Evolutionary conservation across 2,797 vertebrate genomes (phyloP), one percentile per base, ranked within the genome.

Genomic region (Hephaestus fuliginosus): DNA sequence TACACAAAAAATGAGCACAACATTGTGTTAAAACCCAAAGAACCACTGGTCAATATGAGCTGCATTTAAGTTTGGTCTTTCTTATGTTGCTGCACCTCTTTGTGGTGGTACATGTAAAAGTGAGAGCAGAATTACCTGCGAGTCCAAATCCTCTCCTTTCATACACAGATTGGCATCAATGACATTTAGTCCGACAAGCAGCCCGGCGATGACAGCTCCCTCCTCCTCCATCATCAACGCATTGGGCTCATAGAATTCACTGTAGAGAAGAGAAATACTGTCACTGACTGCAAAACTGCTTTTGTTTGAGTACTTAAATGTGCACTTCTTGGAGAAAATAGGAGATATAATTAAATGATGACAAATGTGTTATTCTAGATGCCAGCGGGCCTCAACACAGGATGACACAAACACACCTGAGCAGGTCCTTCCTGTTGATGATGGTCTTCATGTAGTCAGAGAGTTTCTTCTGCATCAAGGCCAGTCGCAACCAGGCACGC

Each of bases 181-280:
- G 91, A 99, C 98, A 28, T 99, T 99, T 20, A 99, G 93, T 44
- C 98, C 98, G 5, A 99, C 98, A 0, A 99, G 93, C 36, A 99
- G 95, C 56, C 98, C 98, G 13, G 98, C 98, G 51, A 99, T 99
- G 79, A 99, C 98, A 0, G 98, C 98, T 39, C 98, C 98, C 89
- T 99, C 98, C 86, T 99, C 98, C 90, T 99, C 98, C 98, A 99
- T 99, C 98, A 99, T 99, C 91, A 99, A 85, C 0, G 98, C 98
- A 0, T 99, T 99, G 0, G 97, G 87, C 90, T 99, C 98, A 0
- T 99, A 99, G 89, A 99, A 99, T 67, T 99, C 98, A 90, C 98
- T 99, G 75, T 12, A 81, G 46, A 86, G 66, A 39, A 55, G 6
- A 77, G 8, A 60, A 60, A 36, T 48, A 28, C 52, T 1, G 41